Evolutionary conservation across 2,797 vertebrate genomes (phyloP), one percentile per base, ranked within the genome.

Genomic region (Argentina silus): DNA sequence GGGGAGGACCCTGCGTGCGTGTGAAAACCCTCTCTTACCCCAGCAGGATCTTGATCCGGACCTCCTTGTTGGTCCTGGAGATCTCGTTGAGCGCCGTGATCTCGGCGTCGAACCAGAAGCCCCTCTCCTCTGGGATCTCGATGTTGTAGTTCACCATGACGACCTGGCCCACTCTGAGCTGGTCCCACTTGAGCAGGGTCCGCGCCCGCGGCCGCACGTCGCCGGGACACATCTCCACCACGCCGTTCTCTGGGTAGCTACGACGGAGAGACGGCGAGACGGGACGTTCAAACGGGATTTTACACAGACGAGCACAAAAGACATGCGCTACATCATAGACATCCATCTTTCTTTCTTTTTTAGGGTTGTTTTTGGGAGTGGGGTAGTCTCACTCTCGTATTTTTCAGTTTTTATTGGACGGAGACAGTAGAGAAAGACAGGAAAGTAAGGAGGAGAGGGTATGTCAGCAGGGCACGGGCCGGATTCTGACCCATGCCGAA

Each of bases 131-230:
- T 2, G 98, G 97, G 7, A 93, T 94, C 91, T 99, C 98, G 85
- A 98, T 93, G 86, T 98, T 99, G 93, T 98, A 98, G 92, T 99
- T 99, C 85, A 98, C 96, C 96, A 99, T 97, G 79, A 99, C 96
- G 15, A 85, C 88, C 91, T 96, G 95, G 79, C 97, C 97, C 69
- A 96, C 92, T 83, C 93, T 91, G 43, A 99, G 93, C 85, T 99
- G 95, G 81, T 93, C 96, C 93, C 95, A 99, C 67, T 94, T 94
- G 81, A 99, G 93, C 84, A 94, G 89, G 17, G 95, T 97, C 88
- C 98, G 93, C 84, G 97, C 97, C 70, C 97, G 94, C 8, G 97
- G 96, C 17, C 97, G 94, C 78, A 98, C 93, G 57, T 98, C 89
- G 7, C 82, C 87, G 7, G 87, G 87, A 17, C 83, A 83, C 90